These are phyloP conservation scores for Hydrolagus affinis DNA, from an alignment of 2,113 vertebrate genomes.

Conservation along the genomic window DNA sequence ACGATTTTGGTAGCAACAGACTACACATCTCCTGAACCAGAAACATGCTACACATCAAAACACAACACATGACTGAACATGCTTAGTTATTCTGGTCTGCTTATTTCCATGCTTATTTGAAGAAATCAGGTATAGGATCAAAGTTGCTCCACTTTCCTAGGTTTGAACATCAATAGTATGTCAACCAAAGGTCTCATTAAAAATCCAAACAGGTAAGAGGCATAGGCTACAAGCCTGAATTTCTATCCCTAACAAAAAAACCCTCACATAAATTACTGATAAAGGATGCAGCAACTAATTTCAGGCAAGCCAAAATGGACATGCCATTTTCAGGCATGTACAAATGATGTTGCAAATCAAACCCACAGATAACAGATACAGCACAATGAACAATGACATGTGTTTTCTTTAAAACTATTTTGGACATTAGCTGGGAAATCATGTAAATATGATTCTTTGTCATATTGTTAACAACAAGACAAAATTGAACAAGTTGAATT, in stretches of 20 bases:
- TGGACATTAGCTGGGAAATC: not conserved
- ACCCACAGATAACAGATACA: not conserved
- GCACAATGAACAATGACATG: not conserved
- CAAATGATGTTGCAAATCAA: not conserved
- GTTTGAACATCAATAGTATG: too few species aligned
- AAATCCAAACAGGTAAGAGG: not conserved
- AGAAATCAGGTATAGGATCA: not conserved
- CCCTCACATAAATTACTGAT: not conserved
- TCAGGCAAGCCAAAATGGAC: not conserved
- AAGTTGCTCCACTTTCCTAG: not conserved
- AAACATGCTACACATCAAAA: too few species aligned
- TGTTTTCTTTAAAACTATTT: not conserved
- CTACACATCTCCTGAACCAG: too few species aligned
- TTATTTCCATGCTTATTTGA: too few species aligned
- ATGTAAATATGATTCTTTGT: not conserved
- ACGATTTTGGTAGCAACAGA: too few species aligned
- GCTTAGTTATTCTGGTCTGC: too few species aligned
- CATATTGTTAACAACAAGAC: not conserved
- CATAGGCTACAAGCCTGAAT: not conserved
- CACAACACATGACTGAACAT: too few species aligned
- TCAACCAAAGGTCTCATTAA: not conserved
- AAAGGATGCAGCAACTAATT: not conserved
- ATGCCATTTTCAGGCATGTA: not conserved
- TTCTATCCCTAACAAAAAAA: not conserved
- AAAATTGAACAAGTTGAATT: not conserved